Percentiles rank a stretch among this genome's conserved stretches.
These are phyloP conservation scores for Spongia lamella DNA, from an alignment of 37 sponge, comb jelly and placozoan species.

Conservation along the genomic window DNA sequence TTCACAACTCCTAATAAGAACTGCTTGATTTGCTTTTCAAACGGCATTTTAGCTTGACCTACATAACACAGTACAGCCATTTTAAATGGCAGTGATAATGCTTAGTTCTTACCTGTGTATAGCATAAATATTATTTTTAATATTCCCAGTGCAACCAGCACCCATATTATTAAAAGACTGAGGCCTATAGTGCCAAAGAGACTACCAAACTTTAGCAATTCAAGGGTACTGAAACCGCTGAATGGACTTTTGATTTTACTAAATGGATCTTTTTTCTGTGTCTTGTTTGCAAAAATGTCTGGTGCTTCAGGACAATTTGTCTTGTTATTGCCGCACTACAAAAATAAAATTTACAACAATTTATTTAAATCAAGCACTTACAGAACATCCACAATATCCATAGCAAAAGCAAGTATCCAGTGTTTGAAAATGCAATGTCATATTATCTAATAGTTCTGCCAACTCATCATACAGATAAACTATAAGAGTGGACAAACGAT, in stretches of 20 bases:
- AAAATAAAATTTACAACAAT: slow-evolving; percentile 1
- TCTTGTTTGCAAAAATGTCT: neutral
- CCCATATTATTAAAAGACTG: slow-evolving; percentile 24
- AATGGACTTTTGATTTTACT: too few relatives aligned
- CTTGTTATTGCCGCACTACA: slow-evolving; percentile 67
- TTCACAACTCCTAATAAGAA: too few relatives aligned
- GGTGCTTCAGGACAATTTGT: slow-evolving; percentile 69
- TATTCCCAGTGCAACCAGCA: slow-evolving; percentile 46
- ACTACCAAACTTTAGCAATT: too few relatives aligned
- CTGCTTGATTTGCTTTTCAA: too few relatives aligned
- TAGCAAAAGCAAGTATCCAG: slow-evolving; percentile 82
- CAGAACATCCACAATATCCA: slow-evolving; percentile 81
- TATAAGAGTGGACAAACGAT: slow-evolving; percentile 4
- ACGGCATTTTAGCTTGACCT: neutral
- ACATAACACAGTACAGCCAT: neutral
- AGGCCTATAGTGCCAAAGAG: slow-evolving; percentile 31
- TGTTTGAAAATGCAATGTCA: slow-evolving; percentile 75
- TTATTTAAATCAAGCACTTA: slow-evolving; percentile 19
- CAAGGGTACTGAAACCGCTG: too few relatives aligned
- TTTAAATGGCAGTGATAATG: neutral
- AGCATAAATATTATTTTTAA: slow-evolving; percentile 68
- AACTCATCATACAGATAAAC: slow-evolving; percentile 61
- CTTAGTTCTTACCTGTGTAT: slow-evolving; percentile 37
- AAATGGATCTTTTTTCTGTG: too few relatives aligned
- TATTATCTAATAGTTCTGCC: slow-evolving; percentile 58